Evolutionary conservation across 2,888 invertebrate species (phyloP).

Genomic region (Fissipunctia ypsillon): DNA sequence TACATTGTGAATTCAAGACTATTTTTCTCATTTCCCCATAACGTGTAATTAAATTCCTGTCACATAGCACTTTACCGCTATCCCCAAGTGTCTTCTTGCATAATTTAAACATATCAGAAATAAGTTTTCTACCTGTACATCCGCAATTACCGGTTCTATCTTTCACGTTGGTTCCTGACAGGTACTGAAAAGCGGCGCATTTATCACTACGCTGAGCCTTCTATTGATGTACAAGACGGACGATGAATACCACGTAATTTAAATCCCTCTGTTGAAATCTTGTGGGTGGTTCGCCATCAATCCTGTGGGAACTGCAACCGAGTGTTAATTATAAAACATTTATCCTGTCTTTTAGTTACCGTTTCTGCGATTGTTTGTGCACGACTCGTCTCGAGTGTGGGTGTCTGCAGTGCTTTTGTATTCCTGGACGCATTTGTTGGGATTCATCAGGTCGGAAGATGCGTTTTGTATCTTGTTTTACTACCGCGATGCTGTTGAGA

Average conservation of each 20-base stretch:
- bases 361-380: conserved; percentile 67
- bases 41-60: conserved; percentile 31
- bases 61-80: conserved; percentile 43
- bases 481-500: conserved; percentile 22
- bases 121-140: conserved; percentile 61
- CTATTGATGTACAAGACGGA: conserved; percentile 79
- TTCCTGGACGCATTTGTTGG: conserved; percentile 42
- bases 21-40: conserved; percentile 9
- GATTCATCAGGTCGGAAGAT: conserved; percentile 41
- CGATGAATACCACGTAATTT: conserved; percentile 84
- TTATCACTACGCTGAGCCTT: conserved; percentile 80
- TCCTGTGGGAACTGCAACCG: conserved; percentile 74
- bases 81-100: conserved; percentile 53
- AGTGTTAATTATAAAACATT: conserved; percentile 78
- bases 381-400: conserved; percentile 60
- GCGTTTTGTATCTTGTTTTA: conserved; percentile 49
- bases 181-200: conserved; percentile 82
- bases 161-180: conserved; percentile 75
- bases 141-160: conserved; percentile 79
- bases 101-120: conserved; percentile 63
- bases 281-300: conserved; percentile 79
- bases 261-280: conserved; percentile 80
- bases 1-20: neutral
- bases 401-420: conserved; percentile 56
- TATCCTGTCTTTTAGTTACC: conserved; percentile 72